Base-by-base conservation (phyloP, 2,888 invertebrate genomes). In the Ditylenchus weischeri region DNA sequence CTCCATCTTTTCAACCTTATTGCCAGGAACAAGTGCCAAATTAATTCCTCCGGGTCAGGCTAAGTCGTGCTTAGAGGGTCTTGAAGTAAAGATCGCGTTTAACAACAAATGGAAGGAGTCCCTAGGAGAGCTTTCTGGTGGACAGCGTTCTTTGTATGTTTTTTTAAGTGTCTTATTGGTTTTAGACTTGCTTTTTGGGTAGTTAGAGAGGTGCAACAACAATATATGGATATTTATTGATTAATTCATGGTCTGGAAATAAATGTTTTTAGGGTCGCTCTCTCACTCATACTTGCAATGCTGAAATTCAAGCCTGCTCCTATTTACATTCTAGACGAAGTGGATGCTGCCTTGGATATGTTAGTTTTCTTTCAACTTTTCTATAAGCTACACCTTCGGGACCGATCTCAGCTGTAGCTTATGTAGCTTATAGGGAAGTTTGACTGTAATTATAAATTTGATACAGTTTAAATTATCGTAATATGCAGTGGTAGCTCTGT, bases 321-420 rank as follows among this genome's bases (percentile, higher is more conserved):
- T 10, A 88, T 98, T 19, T 98, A 98, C 85, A 94, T 99, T 84
- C 87, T 98, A 80, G 98, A 98, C 85, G 98, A 99, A 87, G 93
- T 98, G 21, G 96, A 98, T 84, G 95, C 98, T 0, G 98, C 96
- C 13, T 87, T 98, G 36, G 96, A 98, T 86, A 88, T 95, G 74
- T 78, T 62, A 54, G 43, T 43, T 29, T 29, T 29, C 29, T 29
- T 5, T 29, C n/a, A n/a, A n/a, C 38, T 38, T 38, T 38, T 38
- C 7, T 11, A 38, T 38, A 8, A 38, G 38, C 11, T 38, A 38
- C n/a, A n/a, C n/a, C n/a, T n/a, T n/a, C n/a, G n/a, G n/a, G n/a
- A n/a, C n/a, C n/a, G n/a, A n/a, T n/a, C n/a, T n/a, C n/a, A n/a
- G n/a, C n/a, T n/a, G n/a, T n/a, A n/a, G n/a, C n/a, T n/a, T n/a